These are phyloP conservation scores for Corvus moneduloides DNA, from an alignment of 2,113 vertebrate species.

Conservation along the genomic window DNA sequence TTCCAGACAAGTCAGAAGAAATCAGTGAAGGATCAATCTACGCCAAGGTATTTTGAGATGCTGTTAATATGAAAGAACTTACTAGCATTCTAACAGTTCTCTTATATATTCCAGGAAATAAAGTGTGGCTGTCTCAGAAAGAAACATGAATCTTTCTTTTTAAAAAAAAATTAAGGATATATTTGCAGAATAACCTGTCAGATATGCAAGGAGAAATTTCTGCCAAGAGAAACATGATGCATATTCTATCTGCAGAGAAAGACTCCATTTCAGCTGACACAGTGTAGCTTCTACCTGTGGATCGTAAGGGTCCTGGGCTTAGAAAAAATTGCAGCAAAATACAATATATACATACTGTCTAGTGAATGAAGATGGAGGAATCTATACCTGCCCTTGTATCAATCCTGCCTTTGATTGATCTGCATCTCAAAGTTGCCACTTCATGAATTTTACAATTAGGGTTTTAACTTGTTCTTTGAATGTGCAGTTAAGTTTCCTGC, in stretches of 20 bases:
- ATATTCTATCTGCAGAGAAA: background rate
- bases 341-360: background rate
- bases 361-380: background rate
- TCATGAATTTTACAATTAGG: constrained; percentile 28
- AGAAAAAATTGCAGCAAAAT: background rate
- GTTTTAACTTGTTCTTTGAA: constrained; percentile 14
- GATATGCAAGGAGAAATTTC: background rate
- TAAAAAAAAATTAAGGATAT: background rate
- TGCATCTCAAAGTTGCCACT: background rate
- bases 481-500: constrained; percentile 9
- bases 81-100: background rate
- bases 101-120: background rate
- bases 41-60: background rate
- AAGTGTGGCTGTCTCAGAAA: background rate
- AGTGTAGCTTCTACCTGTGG: background rate
- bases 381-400: constrained; percentile 14
- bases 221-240: background rate
- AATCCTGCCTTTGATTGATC: constrained; percentile 41
- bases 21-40: background rate
- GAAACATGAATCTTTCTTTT: background rate
- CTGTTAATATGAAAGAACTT: background rate
- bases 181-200: background rate
- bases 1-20: background rate
- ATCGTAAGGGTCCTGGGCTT: background rate
- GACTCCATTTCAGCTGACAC: background rate